Evolutionary conservation across 2,113 vertebrate genomes (phyloP).

Genomic region (Nothobranchius kuhntae): DNA sequence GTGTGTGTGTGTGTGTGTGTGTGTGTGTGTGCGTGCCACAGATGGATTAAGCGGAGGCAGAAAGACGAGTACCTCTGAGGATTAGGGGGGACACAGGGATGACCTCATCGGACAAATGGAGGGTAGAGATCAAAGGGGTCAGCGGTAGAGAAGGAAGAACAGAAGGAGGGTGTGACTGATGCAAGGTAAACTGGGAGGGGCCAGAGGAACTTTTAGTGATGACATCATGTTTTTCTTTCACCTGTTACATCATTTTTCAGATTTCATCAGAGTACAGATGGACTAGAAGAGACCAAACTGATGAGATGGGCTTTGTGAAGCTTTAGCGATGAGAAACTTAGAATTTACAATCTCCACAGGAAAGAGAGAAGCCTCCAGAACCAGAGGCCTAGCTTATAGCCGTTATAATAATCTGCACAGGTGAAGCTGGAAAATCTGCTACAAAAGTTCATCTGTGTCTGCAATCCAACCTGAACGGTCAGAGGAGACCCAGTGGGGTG

Average conservation of each 20-base stretch:
- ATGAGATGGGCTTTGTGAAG: too few species aligned
- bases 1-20: constrained; percentile 36
- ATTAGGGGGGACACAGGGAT: constrained; percentile 74
- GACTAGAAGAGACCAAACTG: background rate
- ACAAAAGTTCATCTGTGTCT: too few species aligned
- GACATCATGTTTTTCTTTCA: background rate
- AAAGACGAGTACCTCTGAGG: constrained; percentile 75
- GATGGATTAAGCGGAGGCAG: constrained; percentile 74
- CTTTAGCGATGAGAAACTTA: background rate
- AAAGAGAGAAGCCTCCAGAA: too few species aligned
- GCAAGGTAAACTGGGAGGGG: background rate
- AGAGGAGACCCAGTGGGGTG: too few species aligned
- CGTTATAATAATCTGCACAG: too few species aligned
- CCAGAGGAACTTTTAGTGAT: background rate
- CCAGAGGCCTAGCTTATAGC: too few species aligned
- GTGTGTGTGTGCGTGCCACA: constrained; percentile 48
- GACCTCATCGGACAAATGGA: constrained; percentile 79
- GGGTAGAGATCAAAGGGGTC: constrained; percentile 7
- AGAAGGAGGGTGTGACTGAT: constrained; percentile 15
- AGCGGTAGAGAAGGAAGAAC: constrained; percentile 19
- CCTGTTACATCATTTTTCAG: background rate
- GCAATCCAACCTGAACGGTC: too few species aligned
- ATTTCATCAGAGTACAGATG: too few species aligned
- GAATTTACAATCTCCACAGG: constrained; percentile 16
- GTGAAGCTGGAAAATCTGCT: too few species aligned